Conservation (phyloP, 1,140 invertebrate species). For the Caenorhabditis briggsae region DNA sequence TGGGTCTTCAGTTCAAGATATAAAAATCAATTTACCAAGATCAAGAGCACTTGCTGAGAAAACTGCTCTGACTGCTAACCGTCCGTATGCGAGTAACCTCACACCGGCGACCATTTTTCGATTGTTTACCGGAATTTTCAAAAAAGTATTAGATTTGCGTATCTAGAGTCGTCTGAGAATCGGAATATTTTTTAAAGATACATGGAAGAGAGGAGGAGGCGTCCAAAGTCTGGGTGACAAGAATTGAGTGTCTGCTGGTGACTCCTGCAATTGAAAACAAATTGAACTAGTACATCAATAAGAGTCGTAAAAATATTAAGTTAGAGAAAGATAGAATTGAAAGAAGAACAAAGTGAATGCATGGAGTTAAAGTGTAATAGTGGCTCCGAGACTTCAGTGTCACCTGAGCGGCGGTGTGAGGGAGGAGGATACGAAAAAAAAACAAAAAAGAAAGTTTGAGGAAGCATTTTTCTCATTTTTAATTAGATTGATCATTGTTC, state of each 20-base stretch:
- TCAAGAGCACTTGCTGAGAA: constrained; percentile 61
- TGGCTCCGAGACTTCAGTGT: not conserved
- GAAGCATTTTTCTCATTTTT: constrained; percentile 1
- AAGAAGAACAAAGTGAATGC: constrained; percentile 23
- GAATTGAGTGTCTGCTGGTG: constrained; percentile 14
- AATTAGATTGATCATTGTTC: constrained; percentile 48
- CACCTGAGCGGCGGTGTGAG: not conserved
- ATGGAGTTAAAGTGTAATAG: constrained; percentile 38
- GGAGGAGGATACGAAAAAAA: constrained; percentile 9
- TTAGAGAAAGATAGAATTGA: not conserved
- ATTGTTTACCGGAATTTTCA: constrained; percentile 39
- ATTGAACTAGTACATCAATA: constrained; percentile 18
- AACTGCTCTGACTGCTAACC: constrained; percentile 65
- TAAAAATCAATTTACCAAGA: constrained; percentile 55
- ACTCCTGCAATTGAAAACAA: constrained; percentile 48
- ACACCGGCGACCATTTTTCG: constrained; percentile 61
- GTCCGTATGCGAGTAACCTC: constrained; percentile 63
- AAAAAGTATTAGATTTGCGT: not conserved
- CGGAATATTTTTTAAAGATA: not conserved
- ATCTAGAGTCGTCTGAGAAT: not conserved
- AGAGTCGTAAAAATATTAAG: constrained; percentile 33
- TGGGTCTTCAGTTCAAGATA: not conserved
- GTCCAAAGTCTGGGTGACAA: constrained; percentile 15
- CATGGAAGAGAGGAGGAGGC: constrained; percentile 33
- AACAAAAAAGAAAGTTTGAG: constrained; percentile 1